Evolutionary conservation across 1,140 invertebrate species (phyloP), one percentile per base, ranked within the genome.

Genomic region (Reticulitermes speratus): DNA sequence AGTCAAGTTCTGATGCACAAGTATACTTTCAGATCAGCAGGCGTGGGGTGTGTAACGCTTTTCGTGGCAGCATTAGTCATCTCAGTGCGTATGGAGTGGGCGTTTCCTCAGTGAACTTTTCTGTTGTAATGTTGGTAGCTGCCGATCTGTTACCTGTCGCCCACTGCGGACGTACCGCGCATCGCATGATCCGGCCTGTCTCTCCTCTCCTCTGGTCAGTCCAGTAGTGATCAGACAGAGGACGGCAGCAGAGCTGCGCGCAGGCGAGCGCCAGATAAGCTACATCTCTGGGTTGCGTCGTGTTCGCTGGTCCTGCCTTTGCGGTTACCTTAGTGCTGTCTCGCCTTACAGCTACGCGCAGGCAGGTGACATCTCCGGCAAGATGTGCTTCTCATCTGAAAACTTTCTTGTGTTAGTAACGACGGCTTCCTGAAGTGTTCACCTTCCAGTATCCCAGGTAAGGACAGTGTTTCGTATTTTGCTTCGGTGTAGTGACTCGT

Each of bases 31-130:
- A 38, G 5, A 38, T 38, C 38, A 5, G 5, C 38, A 38, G 38
- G 5, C 38, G 38, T 38, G 5, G 38, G 38, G 2, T 38, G 38
- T 38, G 38, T 38, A 38, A 2, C 38, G 38, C 2, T 2, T 38
- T 38, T 2, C 38, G 5, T 38, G 38, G 38, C 38, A 38, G 38
- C 38, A 38, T 2, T 38, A 38, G 38, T 2, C 2, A 38, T 38
- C 38, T 38, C 16, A 30, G 0, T 1, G 3, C 65, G 65, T 19
- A 16, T 75, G 14, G n/a, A 30, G 65, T 75, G 65, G 65, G 65
- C 65, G 65, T 75, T 75, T n/a, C 65, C 65, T n/a, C 65, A 75
- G 65, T 75, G 65, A 75, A 75, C 65, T 75, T 75, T 75, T 75
- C n/a, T 25, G n/a, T 75, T 30, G 65, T 75, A 75, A 75, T 75